A percentile compares a stretch with the other conserved stretches of the same genome.
Evolutionary conservation across 2,113 vertebrate genomes (phyloP).

Genomic region (Halcyon senegalensis): DNA sequence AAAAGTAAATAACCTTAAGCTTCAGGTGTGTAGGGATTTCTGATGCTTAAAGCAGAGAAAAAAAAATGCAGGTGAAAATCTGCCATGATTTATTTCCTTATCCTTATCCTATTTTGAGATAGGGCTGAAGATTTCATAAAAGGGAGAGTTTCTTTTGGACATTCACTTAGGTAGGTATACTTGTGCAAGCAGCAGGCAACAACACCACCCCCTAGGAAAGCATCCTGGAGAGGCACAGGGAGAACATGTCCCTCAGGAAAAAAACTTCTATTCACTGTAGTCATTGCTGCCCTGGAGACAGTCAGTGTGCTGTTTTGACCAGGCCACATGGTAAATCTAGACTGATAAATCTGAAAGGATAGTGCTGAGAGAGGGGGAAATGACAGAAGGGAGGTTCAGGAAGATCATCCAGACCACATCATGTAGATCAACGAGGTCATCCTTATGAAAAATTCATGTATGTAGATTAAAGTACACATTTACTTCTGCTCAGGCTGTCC

Average conservation of each 20-base stretch:
- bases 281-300: not conserved
- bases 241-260: not conserved
- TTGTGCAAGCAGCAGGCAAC: not conserved
- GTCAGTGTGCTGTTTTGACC: not conserved
- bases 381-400: not conserved
- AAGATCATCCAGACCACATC: not conserved
- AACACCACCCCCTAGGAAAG: not conserved
- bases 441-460: constrained; percentile 12
- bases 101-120: not conserved
- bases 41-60: not conserved
- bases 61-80: not conserved
- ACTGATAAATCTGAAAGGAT: not conserved
- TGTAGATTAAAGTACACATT: not conserved
- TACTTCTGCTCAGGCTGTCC: not conserved
- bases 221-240: not conserved
- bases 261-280: not conserved
- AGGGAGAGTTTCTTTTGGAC: not conserved
- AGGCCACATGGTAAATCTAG: not conserved
- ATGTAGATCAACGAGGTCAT: not conserved
- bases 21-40: not conserved
- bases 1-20: not conserved
- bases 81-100: not conserved
- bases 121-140: not conserved
- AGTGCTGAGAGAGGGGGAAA: not conserved
- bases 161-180: not conserved